Evolutionary conservation across 1,140 invertebrate species (phyloP).

Genomic region (Amyelois transitella): DNA sequence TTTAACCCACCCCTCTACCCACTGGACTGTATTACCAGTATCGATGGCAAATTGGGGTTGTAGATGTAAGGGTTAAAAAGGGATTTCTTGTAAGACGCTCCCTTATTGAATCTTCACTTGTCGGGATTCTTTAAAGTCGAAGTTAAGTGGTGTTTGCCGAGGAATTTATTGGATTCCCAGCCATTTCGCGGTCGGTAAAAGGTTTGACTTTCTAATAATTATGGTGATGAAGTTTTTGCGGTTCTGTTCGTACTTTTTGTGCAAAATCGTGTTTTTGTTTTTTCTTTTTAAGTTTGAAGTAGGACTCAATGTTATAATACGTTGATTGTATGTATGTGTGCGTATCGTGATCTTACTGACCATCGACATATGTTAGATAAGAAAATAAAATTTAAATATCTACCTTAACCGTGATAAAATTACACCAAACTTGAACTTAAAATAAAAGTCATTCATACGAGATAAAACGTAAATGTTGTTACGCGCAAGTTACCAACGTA

Average conservation of each 20-base stretch:
- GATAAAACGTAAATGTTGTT: not conserved
- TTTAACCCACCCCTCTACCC: slow-evolving; percentile 36
- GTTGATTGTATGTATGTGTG: too few species aligned
- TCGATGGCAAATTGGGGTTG: slow-evolving; percentile 65
- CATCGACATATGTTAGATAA: too few species aligned
- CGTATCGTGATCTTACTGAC: too few species aligned
- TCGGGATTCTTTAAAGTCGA: slow-evolving; percentile 1
- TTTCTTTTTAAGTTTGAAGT: too few species aligned
- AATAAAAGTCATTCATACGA: not conserved
- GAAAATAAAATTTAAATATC: too few species aligned
- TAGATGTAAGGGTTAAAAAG: slow-evolving; percentile 22
- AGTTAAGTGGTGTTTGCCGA: not conserved
- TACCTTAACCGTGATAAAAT: not conserved
- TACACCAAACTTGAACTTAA: not conserved
- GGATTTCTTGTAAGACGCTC: slow-evolving; percentile 2
- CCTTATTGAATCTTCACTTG: slow-evolving; percentile 14
- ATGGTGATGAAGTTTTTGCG: not conserved
- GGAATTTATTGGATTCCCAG: not conserved
- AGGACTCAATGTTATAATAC: too few species aligned
- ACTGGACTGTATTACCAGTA: slow-evolving; percentile 52
- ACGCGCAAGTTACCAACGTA: not conserved
- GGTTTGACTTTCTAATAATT: not conserved
- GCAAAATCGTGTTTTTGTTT: not conserved
- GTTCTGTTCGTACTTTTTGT: not conserved
- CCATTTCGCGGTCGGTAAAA: not conserved